Percentiles rank a stretch among this genome's conserved stretches.
Conservation (phyloP, 2,797 vertebrate species). For the Hoplostethus atlanticus region DNA sequence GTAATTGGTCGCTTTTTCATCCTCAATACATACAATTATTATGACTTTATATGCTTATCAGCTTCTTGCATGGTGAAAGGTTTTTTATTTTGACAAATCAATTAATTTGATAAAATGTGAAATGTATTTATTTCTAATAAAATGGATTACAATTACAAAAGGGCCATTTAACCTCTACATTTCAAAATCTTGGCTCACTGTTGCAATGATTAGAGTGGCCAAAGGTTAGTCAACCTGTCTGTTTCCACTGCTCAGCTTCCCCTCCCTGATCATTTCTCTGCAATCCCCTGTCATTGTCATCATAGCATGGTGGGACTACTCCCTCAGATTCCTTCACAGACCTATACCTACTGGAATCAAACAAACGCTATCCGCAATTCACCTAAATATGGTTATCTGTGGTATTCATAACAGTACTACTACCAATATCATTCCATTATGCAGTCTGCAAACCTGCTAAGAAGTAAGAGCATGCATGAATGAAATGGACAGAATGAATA, state of each 20-base stretch:
- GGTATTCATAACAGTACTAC: too few species aligned
- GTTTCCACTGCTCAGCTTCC: slow-evolving; percentile 8
- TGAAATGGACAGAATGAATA: slow-evolving; percentile 41
- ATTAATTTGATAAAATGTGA: slow-evolving; percentile 16
- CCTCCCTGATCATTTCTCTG: slow-evolving; percentile 26
- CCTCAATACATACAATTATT: slow-evolving; percentile 50
- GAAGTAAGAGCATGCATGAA: slow-evolving; percentile 32
- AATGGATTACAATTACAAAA: slow-evolving; percentile 17
- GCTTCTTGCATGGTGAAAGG: slow-evolving; percentile 27
- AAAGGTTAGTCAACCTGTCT: slow-evolving; percentile 37
- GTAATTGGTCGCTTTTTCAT: slow-evolving; percentile 63
- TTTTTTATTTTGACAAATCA: slow-evolving; percentile 16
- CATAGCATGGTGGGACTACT: slow-evolving; percentile 35
- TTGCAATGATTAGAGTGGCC: slow-evolving; percentile 31
- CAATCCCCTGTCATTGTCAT: slow-evolving; percentile 14
- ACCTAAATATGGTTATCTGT: not conserved
- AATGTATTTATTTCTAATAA: slow-evolving; percentile 3
- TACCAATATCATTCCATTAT: not conserved
- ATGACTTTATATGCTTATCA: slow-evolving; percentile 40
- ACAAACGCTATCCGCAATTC: slow-evolving; percentile 8
- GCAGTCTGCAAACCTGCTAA: slow-evolving; percentile 3
- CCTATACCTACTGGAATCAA: slow-evolving; percentile 21
- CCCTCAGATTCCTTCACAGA: slow-evolving; percentile 26
- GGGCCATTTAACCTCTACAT: slow-evolving; percentile 24
- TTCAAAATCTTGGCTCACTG: slow-evolving; percentile 36